Conservation (phyloP, 2,113 vertebrate genomes). For the Gallinago paraguaiae region DNA sequence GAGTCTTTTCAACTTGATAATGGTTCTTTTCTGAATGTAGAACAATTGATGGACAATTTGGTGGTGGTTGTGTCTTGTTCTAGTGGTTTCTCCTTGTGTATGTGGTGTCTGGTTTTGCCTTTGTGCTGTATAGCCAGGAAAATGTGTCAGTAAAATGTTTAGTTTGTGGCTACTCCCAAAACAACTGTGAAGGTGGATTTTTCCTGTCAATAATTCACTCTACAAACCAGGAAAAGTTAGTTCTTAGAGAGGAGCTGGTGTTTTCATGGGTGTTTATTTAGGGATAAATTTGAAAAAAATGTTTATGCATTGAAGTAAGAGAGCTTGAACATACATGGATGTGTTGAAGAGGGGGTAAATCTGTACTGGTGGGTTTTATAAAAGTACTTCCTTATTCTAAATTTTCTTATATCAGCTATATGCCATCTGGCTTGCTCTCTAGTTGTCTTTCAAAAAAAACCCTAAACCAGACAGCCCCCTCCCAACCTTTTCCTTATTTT, state of each 20-base stretch:
- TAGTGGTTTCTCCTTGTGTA: neutral
- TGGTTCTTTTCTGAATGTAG: neutral
- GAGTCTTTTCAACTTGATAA: neutral
- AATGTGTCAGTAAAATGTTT: neutral
- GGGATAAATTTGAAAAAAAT: neutral
- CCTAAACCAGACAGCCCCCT: neutral
- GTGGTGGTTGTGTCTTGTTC: neutral
- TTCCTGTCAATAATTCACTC: neutral
- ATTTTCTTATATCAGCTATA: neutral
- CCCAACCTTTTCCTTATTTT: neutral
- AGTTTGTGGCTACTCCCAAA: neutral
- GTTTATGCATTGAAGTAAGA: neutral
- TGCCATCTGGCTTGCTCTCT: neutral
- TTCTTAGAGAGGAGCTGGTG: neutral
- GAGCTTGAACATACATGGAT: neutral
- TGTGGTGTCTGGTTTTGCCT: neutral
- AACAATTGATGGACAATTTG: neutral
- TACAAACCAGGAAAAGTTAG: neutral
- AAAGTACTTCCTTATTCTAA: neutral
- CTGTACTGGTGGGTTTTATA: neutral
- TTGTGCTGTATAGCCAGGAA: neutral
- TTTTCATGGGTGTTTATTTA: neutral
- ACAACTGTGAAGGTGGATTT: neutral
- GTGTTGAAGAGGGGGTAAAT: neutral
- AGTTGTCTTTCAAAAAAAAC: neutral